Percentiles rank a stretch among this genome's conserved stretches.
phyloP scores from a whole-genome alignment of 2,797 vertebrate genomes.

The Phrynocephalus vlangalii region DNA sequence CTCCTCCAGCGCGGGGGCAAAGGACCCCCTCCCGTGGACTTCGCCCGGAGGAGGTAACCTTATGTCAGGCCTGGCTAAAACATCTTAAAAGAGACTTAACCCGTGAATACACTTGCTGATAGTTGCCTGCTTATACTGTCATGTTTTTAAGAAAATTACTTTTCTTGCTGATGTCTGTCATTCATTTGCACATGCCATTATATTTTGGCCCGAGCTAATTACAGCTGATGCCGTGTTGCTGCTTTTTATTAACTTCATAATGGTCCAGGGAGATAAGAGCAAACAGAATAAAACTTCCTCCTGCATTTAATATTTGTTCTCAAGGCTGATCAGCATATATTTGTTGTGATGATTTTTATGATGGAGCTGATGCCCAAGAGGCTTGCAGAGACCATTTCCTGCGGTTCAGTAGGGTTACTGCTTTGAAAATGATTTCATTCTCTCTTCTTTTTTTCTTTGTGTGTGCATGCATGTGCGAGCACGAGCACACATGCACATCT shows the following conservation, averaged over 20 bases:
- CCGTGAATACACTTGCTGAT: neutral
- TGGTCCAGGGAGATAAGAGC: neutral
- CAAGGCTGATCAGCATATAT: neutral
- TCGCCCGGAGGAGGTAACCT: too few relatives aligned
- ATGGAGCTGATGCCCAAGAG: neutral
- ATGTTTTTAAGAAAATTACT: slow-evolving; percentile 6
- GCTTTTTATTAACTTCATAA: slow-evolving; percentile 18
- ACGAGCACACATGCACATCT: too few relatives aligned
- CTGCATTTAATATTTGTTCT: neutral
- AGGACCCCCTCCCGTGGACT: too few relatives aligned
- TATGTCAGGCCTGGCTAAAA: neutral
- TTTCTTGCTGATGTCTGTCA: neutral
- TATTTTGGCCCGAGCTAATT: neutral
- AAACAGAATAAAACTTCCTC: neutral
- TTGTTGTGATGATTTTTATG: neutral
- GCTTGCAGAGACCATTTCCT: slow-evolving; percentile 20
- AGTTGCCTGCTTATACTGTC: neutral
- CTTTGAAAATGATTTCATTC: neutral
- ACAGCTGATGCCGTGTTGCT: neutral
- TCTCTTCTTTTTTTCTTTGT: neutral
- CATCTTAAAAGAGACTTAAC: neutral
- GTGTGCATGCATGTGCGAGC: neutral
- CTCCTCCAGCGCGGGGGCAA: too few relatives aligned
- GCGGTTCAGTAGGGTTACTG: neutral
- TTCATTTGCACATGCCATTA: slow-evolving; percentile 3